These are phyloP conservation scores for Pycnomerus fuliginosus DNA, from an alignment of 2,888 invertebrate species.

Conservation along the genomic window DNA sequence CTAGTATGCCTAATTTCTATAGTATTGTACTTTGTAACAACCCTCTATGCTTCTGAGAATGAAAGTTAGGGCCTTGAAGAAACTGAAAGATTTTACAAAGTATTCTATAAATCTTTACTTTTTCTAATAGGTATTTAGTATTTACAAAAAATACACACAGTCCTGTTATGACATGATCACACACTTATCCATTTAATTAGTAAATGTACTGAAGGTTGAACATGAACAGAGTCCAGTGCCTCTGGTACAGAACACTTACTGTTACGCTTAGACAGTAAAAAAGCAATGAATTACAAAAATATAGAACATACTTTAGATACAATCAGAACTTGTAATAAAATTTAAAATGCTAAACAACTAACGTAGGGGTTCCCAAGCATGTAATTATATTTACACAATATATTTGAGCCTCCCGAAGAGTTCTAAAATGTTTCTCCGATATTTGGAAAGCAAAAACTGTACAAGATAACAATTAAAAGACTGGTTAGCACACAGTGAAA, in stretches of 20 bases:
- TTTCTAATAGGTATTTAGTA: slow-evolving; percentile 44
- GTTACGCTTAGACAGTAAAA: slow-evolving; percentile 27
- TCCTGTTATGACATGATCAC: slow-evolving; percentile 39
- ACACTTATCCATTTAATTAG: slow-evolving; percentile 30
- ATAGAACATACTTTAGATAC: slow-evolving; percentile 30
- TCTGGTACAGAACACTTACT: slow-evolving; percentile 20
- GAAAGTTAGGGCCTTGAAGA: too few species aligned
- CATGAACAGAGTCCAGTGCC: slow-evolving; percentile 15
- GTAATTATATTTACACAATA: slow-evolving; percentile 16
- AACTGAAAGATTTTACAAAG: too few species aligned
- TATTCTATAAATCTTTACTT: slow-evolving; percentile 49
- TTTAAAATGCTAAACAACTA: slow-evolving; percentile 40
- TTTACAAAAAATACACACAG: slow-evolving; percentile 50
- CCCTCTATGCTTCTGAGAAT: too few species aligned
- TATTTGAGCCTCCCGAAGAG: slow-evolving; percentile 19
- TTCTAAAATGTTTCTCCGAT: slow-evolving; percentile 2
- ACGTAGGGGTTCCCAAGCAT: slow-evolving; percentile 31
- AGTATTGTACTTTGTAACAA: too few species aligned
- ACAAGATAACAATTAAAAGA: slow-evolving; percentile 21
- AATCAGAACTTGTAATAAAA: slow-evolving; percentile 41
- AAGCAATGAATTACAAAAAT: slow-evolving; percentile 35
- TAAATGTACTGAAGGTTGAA: slow-evolving; percentile 23
- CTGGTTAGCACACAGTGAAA: too few species aligned
- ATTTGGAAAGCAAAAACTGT: slow-evolving; percentile 25
- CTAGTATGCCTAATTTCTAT: too few species aligned